phyloP scores from a whole-genome alignment of 2,113 vertebrate genomes.

The Octodon degus region DNA sequence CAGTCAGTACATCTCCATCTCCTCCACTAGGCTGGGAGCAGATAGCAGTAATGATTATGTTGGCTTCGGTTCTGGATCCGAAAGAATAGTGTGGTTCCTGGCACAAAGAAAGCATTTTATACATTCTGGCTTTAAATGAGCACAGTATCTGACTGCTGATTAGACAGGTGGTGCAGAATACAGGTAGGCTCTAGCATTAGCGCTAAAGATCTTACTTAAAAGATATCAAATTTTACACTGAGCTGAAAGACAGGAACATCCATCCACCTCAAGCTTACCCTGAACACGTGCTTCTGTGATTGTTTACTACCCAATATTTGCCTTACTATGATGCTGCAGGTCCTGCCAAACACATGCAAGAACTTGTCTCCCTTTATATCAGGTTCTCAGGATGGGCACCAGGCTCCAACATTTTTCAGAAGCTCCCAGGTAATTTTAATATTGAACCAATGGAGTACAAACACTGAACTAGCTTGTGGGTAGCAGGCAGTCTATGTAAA shows the following conservation, averaged over 20 bases:
- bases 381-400: neutral
- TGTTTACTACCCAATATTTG: neutral
- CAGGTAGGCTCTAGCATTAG: neutral
- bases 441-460: neutral
- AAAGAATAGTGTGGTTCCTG: neutral
- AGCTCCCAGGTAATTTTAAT: neutral
- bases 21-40: neutral
- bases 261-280: neutral
- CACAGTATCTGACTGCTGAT: too few relatives aligned
- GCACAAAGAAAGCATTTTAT: neutral
- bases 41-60: neutral
- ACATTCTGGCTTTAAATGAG: neutral
- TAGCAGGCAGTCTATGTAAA: neutral
- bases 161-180: neutral
- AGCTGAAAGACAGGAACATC: neutral
- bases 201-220: neutral
- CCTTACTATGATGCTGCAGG: neutral
- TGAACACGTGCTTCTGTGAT: neutral
- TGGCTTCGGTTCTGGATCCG: neutral
- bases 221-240: neutral
- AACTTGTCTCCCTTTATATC: neutral
- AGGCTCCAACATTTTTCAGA: constrained; percentile 5
- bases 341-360: neutral
- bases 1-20: neutral
- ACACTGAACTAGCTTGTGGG: neutral